Conservation (phyloP, 1,140 invertebrate genomes). For the Geopemphigus sp. region DNA sequence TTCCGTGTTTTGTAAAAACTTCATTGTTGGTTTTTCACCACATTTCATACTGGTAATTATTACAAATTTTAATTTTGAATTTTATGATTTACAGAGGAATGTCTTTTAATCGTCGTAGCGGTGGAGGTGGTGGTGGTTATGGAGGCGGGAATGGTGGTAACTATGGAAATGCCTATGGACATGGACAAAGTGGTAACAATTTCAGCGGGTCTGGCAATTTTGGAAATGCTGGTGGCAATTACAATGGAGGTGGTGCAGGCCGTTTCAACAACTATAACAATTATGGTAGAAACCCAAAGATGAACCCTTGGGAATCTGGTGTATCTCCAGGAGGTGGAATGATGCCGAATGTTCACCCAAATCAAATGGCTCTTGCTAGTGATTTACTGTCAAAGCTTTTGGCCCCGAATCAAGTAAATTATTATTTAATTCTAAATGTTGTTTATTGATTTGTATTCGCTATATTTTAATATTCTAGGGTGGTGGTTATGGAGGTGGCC, state of each 20-base stretch:
- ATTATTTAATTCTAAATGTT: neutral
- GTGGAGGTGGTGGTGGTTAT: constrained; percentile 36
- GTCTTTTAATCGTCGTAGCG: constrained; percentile 41
- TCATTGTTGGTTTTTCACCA: too few species aligned
- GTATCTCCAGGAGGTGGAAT: constrained; percentile 39
- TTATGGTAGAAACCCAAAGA: constrained; percentile 33
- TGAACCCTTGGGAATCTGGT: constrained; percentile 45
- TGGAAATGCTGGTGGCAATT: constrained; percentile 19
- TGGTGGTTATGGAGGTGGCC: constrained; percentile 26
- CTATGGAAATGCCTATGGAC: constrained; percentile 28
- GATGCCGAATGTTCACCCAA: constrained; percentile 42
- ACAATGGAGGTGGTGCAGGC: neutral
- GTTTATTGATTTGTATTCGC: neutral
- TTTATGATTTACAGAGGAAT: constrained; percentile 18
- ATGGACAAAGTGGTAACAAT: constrained; percentile 26
- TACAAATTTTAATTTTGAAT: neutral
- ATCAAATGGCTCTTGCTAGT: constrained; percentile 42
- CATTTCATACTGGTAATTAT: too few species aligned
- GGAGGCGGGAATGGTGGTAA: neutral
- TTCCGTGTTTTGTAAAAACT: too few species aligned
- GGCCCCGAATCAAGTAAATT: constrained; percentile 18
- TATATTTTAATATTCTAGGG: constrained; percentile 7
- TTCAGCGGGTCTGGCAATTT: neutral
- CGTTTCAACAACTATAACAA: constrained; percentile 28
- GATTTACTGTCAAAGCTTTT: constrained; percentile 42